phyloP scores from a whole-genome alignment of 2,113 vertebrate species.

The Pycnonotus jocosus region DNA sequence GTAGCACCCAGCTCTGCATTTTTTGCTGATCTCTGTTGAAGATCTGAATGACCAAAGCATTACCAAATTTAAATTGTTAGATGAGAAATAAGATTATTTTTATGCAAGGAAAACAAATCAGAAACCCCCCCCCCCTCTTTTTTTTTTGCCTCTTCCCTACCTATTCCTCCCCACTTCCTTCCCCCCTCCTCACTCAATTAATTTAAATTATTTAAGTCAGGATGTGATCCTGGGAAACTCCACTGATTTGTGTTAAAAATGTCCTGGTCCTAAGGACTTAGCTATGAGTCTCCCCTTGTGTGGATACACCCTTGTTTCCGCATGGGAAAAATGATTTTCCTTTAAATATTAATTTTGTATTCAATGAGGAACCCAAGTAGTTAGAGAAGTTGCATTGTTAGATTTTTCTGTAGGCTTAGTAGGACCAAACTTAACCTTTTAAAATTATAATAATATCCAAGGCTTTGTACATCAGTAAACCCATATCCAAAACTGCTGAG shows the following conservation, averaged over 20 bases:
- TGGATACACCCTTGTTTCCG: not conserved
- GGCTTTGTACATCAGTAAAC: not conserved
- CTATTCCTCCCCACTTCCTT: no score
- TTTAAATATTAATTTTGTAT: not conserved
- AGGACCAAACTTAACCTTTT: not conserved
- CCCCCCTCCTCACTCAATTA: rapidly evolving
- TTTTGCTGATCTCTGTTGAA: not conserved
- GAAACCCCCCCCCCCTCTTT: not conserved
- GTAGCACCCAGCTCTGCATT: not conserved
- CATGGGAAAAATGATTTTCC: not conserved
- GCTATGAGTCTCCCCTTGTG: not conserved
- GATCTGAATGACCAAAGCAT: not conserved
- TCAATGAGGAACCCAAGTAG: not conserved
- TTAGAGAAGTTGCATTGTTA: not conserved
- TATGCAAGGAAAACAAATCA: not conserved
- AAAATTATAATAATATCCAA: not conserved
- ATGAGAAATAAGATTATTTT: not conserved
- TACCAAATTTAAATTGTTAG: not conserved
- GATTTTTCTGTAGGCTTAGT: not conserved
- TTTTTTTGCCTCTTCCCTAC: not conserved
- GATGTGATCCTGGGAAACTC: not conserved
- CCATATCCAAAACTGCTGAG: not conserved
- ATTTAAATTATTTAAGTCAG: not conserved
- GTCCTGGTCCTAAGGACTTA: not conserved
- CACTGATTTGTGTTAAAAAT: not conserved